Percentiles rank a stretch among this genome's conserved stretches.
Evolutionary conservation across 35 echinoderm and acorn worm genomes (phyloP).

Genomic region (Amphiura filiformis): DNA sequence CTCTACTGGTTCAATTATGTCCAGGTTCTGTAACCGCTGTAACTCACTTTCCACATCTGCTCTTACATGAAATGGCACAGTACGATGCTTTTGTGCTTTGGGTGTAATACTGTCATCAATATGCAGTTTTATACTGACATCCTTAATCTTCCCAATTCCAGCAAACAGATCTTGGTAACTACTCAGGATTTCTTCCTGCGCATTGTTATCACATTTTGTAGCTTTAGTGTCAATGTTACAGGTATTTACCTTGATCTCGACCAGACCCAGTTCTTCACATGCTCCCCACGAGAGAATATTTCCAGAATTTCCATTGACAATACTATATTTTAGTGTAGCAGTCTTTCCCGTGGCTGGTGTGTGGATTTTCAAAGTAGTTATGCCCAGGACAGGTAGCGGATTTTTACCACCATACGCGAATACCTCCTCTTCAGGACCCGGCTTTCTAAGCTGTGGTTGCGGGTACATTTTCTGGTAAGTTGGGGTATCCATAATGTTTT

Average conservation of each 20-base stretch:
- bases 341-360: not conserved
- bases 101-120: conserved; percentile 36
- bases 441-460: not conserved
- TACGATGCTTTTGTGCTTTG: conserved; percentile 38
- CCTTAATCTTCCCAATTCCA: conserved; percentile 44
- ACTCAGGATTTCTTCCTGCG: not conserved
- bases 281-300: not conserved
- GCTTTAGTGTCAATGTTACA: not conserved
- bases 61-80: conserved; percentile 63
- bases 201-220: not conserved
- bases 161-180: not conserved
- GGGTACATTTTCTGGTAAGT: not conserved
- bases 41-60: conserved; percentile 57
- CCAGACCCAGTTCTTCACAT: not conserved
- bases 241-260: not conserved
- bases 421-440: not conserved
- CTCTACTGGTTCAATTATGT: conserved; percentile 44
- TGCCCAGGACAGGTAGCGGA: not conserved
- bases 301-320: not conserved
- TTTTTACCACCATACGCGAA: not conserved
- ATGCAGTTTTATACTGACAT: conserved; percentile 40
- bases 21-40: conserved; percentile 20
- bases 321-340: not conserved
- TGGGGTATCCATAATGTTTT: not conserved
- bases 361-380: not conserved